Base-by-base conservation (phyloP, 2,113 vertebrate species). In the Lepisosteus osseus region DNA sequence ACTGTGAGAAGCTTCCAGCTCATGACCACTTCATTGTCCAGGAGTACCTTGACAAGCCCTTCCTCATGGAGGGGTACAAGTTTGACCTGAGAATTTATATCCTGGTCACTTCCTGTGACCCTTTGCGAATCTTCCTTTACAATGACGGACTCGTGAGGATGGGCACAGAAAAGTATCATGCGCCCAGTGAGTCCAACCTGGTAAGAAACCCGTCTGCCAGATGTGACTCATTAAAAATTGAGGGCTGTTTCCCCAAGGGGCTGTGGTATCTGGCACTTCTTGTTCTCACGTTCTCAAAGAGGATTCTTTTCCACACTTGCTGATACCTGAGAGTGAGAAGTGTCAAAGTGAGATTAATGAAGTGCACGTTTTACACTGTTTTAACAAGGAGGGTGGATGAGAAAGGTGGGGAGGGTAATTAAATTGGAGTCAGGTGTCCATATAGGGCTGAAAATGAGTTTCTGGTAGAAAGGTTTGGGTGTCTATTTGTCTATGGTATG, bases 21-120 rank as follows among this genome's bases (percentile, higher is more conserved):
- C 96, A 98, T 82, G 97, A 99, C 82, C 97, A 99, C 86, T 93
- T 98, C 79, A 99, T 99, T 62, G 97, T 99, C 84, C 97, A 99
- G 88, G 97, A 99, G 79, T 99, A 99, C 81, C 93, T 99, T 77
- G 97, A 99, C 84, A 99, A 98, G 72, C 97, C 97, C 44, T 99
- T 98, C 79, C 87, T 99, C 72, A 96, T 99, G 95, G 97, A 99
- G 90, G 96, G 97, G 61, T 99, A 96, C 91, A 99, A 99, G 86
- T 99, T 99, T 83, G 97, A 99, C 83, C 91, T 99, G 77, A 92
- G 97, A 73, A 94, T 99, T 83, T 99, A 99, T 86, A 97, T 97
- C 86, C 90, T 99, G 62, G 91, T 99, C 79, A 99, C 97, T n/a
- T 98, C 97, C 65, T 99, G 97, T 68, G 97, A 99, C 80, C 97